Base-by-base conservation (phyloP, 2,888 invertebrate species). In the Aspidapion aeneum region DNA sequence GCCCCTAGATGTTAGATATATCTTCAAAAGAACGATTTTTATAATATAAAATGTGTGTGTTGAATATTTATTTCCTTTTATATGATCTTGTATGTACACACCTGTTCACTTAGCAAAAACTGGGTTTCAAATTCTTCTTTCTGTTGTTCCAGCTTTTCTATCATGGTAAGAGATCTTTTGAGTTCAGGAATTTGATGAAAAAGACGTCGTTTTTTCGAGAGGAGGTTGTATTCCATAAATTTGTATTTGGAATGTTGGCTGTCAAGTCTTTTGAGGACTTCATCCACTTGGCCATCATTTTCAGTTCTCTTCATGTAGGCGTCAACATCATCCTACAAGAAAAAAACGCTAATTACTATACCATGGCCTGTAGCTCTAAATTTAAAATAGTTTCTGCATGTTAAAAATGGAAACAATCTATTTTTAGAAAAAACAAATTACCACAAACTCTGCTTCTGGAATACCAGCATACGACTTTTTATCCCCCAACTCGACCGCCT, bases 241-340 rank as follows among this genome's bases (percentile, higher is more conserved):
- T 97, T 96, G 79, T 98, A 98, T 84, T 98, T 97, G 65, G 91
- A 90, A 82, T 96, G 95, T 76, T 92, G 92, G 76, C 97, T 97
- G 77, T 98, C 97, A 64, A 98, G 82, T 74, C 85, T 87, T 74
- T 90, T 90, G 60, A 98, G 81, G 17, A 96, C 96, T 77, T 89
- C 88, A 73, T 97, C 95, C 1, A 91, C 93, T 67, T 90, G 88
- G 58, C 88, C 90, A 68, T 86, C 86, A 76, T 95, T 94, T 74
- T 93, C 95, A 17, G 91, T 83, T 72, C 86, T 82, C 66, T 85
- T 86, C 96, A 98, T 96, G 79, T 90, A 98, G 63, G 89, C 87
- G 76, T 98, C 96, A 49, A 98, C 96, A 88, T 98, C 96, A 77
- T 97, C 97, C 93, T 93, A 71, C 2, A 78, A 79, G 69, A 66